Base-by-base conservation (phyloP, 2,888 invertebrate genomes). In the Tinea trinotella region DNA sequence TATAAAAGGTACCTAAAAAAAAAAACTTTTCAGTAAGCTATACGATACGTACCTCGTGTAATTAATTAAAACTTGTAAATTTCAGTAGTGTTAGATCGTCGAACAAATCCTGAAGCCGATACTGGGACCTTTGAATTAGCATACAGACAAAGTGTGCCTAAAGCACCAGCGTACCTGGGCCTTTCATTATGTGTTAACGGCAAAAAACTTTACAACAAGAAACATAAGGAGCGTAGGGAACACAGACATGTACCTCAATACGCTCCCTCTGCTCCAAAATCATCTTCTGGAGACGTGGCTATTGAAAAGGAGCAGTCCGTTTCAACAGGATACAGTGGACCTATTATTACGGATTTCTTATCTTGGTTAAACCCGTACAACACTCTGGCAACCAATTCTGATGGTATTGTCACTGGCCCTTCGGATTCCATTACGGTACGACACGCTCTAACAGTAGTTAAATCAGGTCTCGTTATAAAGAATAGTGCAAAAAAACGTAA, bases 91-190 rank as follows among this genome's bases (percentile, higher is more conserved):
- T 80, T 95, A 7, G 95, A 96, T 71, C 88, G 90, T 55, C 88
- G 91, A 52, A 79, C 83, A 55, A 91, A 93, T 68, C 88, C 90
- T 17, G 92, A 90, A 53, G 92, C 94, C 0, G 91, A 93, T 59
- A 93, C 94, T 1, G 96, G 95, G 13, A 88, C 90, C 57, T 96
- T 95, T 65, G 94, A 95, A 66, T 69, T 93, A 60, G 90, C 91
- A 5, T 95, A 94, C 70, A 91, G 90, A 56, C 96, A 96, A 74
- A 79, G 88, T 53, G 87, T 93, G 59, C 93, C 94, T 0, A 91
- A 91, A 62, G 91, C 92, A 0, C 94, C 94, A 9, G 93, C 94
- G 0, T 95, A 94, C 69, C 88, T 94, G 58, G 94, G 94, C 0
- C 86, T 91, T 60, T 91, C 90, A 13, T 70, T 93, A 30, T 89